Conservation (phyloP, 2,888 invertebrate species). For the Lissonota sp. region DNA sequence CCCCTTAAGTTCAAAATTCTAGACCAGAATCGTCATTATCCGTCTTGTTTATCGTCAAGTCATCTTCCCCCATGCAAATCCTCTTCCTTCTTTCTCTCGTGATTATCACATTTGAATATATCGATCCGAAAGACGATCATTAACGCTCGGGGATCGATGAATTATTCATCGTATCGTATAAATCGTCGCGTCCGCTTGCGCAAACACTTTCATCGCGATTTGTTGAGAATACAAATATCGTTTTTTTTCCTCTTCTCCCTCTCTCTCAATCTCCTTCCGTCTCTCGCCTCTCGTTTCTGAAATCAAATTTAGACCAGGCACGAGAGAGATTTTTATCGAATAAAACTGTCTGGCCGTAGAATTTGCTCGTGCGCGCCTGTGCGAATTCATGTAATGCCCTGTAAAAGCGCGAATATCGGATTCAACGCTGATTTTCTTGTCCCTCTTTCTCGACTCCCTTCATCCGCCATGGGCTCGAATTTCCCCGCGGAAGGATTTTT, state of each 20-base stretch:
- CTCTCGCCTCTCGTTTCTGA: conserved; percentile 17
- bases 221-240: conserved; percentile 37
- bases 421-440: conserved; percentile 73
- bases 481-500: conserved; percentile 21
- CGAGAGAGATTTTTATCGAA: conserved; percentile 39
- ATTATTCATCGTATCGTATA: conserved; percentile 51
- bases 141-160: conserved; percentile 22
- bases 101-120: conserved; percentile 39
- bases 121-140: conserved; percentile 38
- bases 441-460: conserved; percentile 85
- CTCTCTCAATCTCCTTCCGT: background rate
- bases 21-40: too few species aligned
- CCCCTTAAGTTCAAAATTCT: too few species aligned
- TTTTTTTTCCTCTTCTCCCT: conserved; percentile 8
- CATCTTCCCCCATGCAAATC: conserved; percentile 28
- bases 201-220: conserved; percentile 31
- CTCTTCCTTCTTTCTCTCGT: conserved; percentile 8
- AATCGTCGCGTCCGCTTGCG: conserved; percentile 2
- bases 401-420: conserved; percentile 52
- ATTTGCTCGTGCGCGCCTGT: background rate
- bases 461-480: conserved; percentile 82
- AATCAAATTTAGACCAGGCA: conserved; percentile 42
- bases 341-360: conserved; percentile 29
- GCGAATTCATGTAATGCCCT: conserved; percentile 33
- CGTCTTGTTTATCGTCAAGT: too few species aligned